Evolutionary conservation across 2,888 invertebrate species (phyloP).

Genomic region (Eristalis tenax): DNA sequence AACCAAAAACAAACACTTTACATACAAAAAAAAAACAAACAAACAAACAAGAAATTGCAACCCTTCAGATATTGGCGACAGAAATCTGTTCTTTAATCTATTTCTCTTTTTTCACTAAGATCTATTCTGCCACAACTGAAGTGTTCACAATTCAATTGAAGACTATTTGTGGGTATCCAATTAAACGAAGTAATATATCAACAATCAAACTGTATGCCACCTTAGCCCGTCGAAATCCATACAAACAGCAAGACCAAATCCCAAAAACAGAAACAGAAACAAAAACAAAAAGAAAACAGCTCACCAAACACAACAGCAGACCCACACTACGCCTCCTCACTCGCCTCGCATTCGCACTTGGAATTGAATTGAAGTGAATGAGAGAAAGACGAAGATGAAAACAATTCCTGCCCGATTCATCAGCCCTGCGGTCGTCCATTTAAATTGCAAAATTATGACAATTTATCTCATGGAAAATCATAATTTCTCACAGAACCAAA

Average conservation of each 20-base stretch:
- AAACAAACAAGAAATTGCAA: not conserved
- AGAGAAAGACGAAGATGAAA: conserved; percentile 70
- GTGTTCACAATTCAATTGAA: conserved; percentile 57
- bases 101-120: not conserved
- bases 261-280: conserved; percentile 9
- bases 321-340: not conserved
- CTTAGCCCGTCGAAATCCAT: conserved; percentile 29
- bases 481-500: conserved; percentile 65
- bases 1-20: not conserved
- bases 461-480: conserved; percentile 68
- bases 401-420: conserved; percentile 45
- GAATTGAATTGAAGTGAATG: conserved; percentile 78
- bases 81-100: not conserved
- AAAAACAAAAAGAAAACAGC: not conserved
- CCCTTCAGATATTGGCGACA: conserved; percentile 56
- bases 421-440: conserved; percentile 65
- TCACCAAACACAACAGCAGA: conserved; percentile 1
- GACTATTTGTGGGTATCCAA: conserved; percentile 51
- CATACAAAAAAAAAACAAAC: not conserved
- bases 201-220: conserved; percentile 32
- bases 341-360: not conserved
- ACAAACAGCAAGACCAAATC: conserved; percentile 42
- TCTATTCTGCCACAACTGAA: conserved; percentile 64
- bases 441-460: conserved; percentile 69
- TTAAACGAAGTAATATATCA: conserved; percentile 59